Evolutionary conservation across 2,113 vertebrate species (phyloP).

Genomic region (Sorex fumeus): DNA sequence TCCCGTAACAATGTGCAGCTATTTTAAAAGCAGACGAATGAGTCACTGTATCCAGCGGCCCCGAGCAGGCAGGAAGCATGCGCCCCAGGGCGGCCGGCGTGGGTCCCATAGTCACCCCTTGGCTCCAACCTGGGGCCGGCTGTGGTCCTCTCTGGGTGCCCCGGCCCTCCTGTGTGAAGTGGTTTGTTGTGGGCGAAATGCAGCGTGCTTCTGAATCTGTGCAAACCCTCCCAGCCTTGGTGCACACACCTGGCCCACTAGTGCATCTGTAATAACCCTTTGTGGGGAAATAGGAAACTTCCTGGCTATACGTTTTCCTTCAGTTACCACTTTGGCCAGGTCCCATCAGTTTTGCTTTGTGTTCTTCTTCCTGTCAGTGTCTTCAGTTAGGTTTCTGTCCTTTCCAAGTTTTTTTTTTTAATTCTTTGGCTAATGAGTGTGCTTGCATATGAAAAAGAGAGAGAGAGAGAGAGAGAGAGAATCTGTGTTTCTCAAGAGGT

Average conservation of each 20-base stretch:
- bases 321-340: conserved; percentile 50
- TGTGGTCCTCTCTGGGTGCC: not conserved
- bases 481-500: conserved; percentile 9
- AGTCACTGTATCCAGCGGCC: conserved; percentile 68
- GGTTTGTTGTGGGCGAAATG: not conserved
- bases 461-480: not conserved
- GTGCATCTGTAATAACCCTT: not conserved
- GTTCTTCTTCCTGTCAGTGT: conserved; percentile 24
- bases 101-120: not conserved
- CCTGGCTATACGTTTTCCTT: conserved; percentile 55
- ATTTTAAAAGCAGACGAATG: conserved; percentile 80
- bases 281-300: not conserved
- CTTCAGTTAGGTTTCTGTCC: conserved; percentile 14
- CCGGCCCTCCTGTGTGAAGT: conserved; percentile 13
- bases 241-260: not conserved
- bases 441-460: not conserved
- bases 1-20: conserved; percentile 73
- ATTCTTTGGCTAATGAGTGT: not conserved
- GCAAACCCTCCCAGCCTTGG: not conserved
- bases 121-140: not conserved
- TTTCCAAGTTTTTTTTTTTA: not conserved
- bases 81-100: not conserved
- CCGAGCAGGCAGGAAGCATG: conserved; percentile 22
- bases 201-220: not conserved
- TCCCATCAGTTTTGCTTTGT: conserved; percentile 1